Base-by-base conservation (phyloP, 2,113 vertebrate species). In the Podiceps cristatus region DNA sequence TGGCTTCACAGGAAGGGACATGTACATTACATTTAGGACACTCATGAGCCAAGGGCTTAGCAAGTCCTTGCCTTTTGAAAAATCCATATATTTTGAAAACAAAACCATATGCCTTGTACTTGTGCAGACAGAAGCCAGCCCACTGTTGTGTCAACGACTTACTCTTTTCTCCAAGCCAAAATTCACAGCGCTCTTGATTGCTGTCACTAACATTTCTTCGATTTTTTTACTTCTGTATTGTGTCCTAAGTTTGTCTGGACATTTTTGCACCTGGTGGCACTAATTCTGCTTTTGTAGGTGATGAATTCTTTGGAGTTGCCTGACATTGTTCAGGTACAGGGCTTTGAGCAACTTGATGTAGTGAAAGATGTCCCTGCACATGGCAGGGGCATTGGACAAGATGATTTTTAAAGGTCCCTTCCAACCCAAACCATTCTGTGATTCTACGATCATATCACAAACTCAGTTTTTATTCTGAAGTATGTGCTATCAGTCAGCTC, bases 401-500 rank as follows among this genome's bases (percentile, higher is more conserved):
- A 29, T 64, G 35, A n/a, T 84, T 12, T 59, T 87, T 31, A 56
- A 89, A 78, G 10, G 35, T 25, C 29, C 12, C 2, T 49, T 64
- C 37, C 20, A 47, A 50, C 11, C 11, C 20, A 78, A 45, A 74
- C 31, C 23, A 7, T 56, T 83, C 50, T n/a, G 22, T 68, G 74
- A 49, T 69, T 71, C 19, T 79, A 1, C 29, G 20, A 45, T 58
- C 66, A 68, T 29, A 76, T 88, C 35, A 77, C 16, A 88, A 69
- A 49, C 5, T 62, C 37, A 37, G 5, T 27, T 81, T 71, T 80
- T 90, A 59, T 80, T 60, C 14, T 18, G 18, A 45, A 22, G 1
- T 71, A 35, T 79, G 27, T 62, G 31, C 33, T 27, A 7, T 62
- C 31, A 35, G 27, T 1, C 1, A 35, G 27, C 1, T 0, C 2